Conservation (phyloP, 2,797 vertebrate species). For the Eleutherodactylus coqui region DNA sequence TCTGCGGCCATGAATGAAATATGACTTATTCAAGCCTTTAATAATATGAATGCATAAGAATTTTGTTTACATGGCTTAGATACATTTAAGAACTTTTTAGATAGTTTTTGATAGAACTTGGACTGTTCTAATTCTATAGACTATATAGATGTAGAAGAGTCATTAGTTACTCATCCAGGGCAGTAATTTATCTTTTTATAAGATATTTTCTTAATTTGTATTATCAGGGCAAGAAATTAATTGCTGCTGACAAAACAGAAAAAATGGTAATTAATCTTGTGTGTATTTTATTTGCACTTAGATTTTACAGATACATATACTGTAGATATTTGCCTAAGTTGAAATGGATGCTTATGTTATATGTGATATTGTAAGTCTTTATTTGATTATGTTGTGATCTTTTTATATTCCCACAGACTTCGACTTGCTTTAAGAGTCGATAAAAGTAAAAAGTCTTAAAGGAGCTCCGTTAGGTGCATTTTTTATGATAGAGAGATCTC, state of each 20-base stretch:
- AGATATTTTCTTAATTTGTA: not conserved
- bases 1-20: conserved; percentile 72
- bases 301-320: conserved; percentile 11
- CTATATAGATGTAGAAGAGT: not conserved
- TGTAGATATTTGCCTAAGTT: not conserved
- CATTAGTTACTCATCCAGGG: not conserved
- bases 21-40: conserved; percentile 66
- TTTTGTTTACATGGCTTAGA: not conserved
- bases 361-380: not conserved
- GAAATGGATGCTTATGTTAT: not conserved
- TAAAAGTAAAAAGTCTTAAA: conserved; percentile 26
- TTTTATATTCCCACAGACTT: not conserved
- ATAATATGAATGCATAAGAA: conserved; percentile 3
- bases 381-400: conserved; percentile 29
- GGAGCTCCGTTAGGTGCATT: conserved; percentile 24
- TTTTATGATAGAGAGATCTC: conserved; percentile 30
- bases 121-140: not conserved
- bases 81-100: not conserved
- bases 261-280: conserved; percentile 48
- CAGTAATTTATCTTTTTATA: conserved; percentile 26
- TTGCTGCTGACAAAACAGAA: conserved; percentile 44
- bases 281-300: conserved; percentile 24
- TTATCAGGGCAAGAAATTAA: conserved; percentile 60
- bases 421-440: conserved; percentile 33
- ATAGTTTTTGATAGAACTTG: not conserved